Evolutionary conservation across 2,113 vertebrate species (phyloP).

Genomic region (Centropus bengalensis): DNA sequence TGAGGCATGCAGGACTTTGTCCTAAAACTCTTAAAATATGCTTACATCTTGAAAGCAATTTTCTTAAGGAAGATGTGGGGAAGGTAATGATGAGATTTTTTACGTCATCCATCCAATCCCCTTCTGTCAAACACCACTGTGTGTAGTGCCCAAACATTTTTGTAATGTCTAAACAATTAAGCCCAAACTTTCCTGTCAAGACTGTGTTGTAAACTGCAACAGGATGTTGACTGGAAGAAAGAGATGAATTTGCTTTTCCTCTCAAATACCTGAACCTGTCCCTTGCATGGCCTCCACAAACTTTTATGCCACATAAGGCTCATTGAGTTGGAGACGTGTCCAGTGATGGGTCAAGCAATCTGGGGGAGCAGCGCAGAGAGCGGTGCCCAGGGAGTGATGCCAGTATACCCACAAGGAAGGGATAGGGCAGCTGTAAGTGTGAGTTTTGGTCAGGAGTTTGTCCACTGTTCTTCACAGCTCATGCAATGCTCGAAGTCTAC

Average conservation of each 20-base stretch:
- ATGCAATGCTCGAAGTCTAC: not conserved
- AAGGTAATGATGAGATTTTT: not conserved
- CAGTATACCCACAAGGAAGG: accelerated
- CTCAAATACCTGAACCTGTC: not conserved
- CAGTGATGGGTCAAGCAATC: not conserved
- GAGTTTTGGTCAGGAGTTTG: not conserved
- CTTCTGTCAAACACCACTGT: not conserved
- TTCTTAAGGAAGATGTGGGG: not conserved
- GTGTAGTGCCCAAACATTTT: too few species aligned
- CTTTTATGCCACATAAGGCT: not conserved
- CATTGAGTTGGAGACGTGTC: not conserved
- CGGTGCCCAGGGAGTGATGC: accelerated
- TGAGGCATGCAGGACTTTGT: not conserved
- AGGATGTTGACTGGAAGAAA: not conserved
- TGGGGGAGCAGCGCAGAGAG: not conserved
- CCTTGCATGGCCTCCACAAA: not conserved
- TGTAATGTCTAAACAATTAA: too few species aligned
- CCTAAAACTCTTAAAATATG: not conserved
- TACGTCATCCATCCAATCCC: not conserved
- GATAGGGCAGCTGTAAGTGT: too few species aligned
- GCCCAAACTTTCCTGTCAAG: not conserved
- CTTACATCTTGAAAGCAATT: not conserved
- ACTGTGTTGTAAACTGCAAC: not conserved
- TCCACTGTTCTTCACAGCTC: not conserved
- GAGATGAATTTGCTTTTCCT: not conserved